Conservation (phyloP, 2,888 invertebrate species). For the Acanthosoma haemorrhoidale region DNA sequence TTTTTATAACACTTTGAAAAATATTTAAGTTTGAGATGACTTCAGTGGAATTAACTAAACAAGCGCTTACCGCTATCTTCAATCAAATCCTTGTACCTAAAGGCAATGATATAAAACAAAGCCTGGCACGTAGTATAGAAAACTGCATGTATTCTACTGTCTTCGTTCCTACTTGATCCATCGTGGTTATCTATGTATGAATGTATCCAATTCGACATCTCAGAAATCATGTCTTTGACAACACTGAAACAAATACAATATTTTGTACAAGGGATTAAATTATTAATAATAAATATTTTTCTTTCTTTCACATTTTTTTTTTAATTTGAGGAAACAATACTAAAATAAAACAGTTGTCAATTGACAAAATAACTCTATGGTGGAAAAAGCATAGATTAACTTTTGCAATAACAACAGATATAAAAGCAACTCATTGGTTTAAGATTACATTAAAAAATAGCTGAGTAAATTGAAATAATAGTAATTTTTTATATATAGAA, state of each 20-base stretch:
- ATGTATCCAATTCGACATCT: slow-evolving; percentile 79
- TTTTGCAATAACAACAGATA: no score
- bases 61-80: slow-evolving; percentile 62
- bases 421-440: no score
- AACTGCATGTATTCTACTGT: slow-evolving; percentile 69
- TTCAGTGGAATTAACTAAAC: background rate
- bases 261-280: background rate
- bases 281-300: no score
- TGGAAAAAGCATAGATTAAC: no score
- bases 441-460: background rate
- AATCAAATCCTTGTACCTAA: slow-evolving; percentile 79
- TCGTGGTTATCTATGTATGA: slow-evolving; percentile 69
- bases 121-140: slow-evolving; percentile 91
- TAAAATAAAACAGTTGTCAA: no score
- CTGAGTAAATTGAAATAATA: no score
- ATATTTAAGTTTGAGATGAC: no score
- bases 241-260: slow-evolving; percentile 50
- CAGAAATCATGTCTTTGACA: slow-evolving; percentile 59
- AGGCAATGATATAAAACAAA: slow-evolving; percentile 86
- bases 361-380: no score
- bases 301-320: no score
- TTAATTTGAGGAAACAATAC: no score
- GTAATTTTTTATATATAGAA: no score
- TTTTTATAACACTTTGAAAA: no score
- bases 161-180: slow-evolving; percentile 49